phyloP scores from a whole-genome alignment of 2,888 invertebrate genomes.

The Aphidoletes aphidimyza region DNA sequence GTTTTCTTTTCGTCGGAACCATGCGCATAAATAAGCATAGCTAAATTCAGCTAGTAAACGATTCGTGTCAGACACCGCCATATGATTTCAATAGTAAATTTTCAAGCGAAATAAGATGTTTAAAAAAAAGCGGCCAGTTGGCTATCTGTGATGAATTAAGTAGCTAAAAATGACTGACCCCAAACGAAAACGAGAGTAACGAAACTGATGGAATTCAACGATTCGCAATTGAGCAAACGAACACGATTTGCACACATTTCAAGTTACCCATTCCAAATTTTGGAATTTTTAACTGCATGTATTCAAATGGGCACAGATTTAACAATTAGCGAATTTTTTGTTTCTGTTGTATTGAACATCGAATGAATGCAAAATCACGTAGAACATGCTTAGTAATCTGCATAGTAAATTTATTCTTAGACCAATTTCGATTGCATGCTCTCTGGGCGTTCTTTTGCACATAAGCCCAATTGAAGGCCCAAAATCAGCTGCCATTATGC shows the following conservation, averaged over 20 bases:
- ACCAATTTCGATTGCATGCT: neutral
- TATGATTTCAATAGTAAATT: constrained; percentile 23
- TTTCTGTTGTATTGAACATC: neutral
- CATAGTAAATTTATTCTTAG: neutral
- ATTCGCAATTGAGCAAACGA: neutral
- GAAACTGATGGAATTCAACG: neutral
- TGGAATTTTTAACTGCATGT: too few relatives aligned
- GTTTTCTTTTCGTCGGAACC: too few relatives aligned
- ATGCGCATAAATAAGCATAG: constrained; percentile 41
- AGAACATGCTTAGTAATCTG: neutral
- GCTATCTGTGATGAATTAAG: neutral
- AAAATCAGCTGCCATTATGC: neutral
- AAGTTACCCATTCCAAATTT: too few relatives aligned
- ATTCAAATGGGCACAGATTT: neutral
- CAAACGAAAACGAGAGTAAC: constrained; percentile 48
- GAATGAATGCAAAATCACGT: neutral
- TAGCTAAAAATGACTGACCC: neutral
- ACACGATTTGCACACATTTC: neutral
- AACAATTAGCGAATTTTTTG: constrained; percentile 18
- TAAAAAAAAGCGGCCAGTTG: neutral
- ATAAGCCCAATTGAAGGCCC: too few relatives aligned
- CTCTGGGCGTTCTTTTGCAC: neutral
- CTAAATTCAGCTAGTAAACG: constrained; percentile 42
- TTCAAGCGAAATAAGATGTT: neutral
- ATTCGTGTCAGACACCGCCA: constrained; percentile 50